A percentile compares a stretch with the other conserved stretches of the same genome.
phyloP scores from a whole-genome alignment of 1,140 invertebrate species.

The Acyrthosiphon pisum region DNA sequence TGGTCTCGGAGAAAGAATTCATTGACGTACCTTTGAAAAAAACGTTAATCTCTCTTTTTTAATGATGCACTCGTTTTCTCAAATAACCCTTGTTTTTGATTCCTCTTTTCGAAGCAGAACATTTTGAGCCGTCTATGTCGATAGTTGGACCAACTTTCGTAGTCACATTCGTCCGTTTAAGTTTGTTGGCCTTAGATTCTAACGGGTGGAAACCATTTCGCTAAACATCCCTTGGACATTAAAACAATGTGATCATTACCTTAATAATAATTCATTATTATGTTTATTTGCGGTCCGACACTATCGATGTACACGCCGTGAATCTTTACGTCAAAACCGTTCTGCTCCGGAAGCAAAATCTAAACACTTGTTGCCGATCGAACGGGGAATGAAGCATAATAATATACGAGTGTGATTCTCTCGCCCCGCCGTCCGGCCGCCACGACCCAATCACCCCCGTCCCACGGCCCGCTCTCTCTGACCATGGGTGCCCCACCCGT shows the following conservation, averaged over 20 bases:
- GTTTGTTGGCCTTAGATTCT: background rate
- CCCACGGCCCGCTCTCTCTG: constrained; percentile 3
- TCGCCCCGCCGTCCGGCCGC: background rate
- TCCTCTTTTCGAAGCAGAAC: background rate
- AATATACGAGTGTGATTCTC: background rate
- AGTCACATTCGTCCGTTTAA: background rate
- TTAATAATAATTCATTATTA: background rate
- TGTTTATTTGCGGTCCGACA: background rate
- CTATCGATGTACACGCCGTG: background rate
- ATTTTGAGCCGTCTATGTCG: background rate
- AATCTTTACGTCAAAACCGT: background rate
- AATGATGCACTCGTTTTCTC: background rate
- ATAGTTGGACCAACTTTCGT: background rate
- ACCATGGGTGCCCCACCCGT: constrained; percentile 42
- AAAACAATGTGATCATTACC: background rate
- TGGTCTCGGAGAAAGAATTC: background rate
- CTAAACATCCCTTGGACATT: background rate
- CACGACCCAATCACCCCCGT: background rate
- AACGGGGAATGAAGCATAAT: background rate
- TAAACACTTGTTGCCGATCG: background rate
- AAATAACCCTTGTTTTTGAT: background rate
- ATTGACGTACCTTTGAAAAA: background rate
- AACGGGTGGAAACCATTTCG: background rate
- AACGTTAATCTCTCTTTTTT: background rate
- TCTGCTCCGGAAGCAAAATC: background rate